Percentiles rank a stretch among this genome's conserved stretches.
These are phyloP conservation scores for Gila robusta DNA, from an alignment of 2,797 vertebrate species.

Conservation along the genomic window DNA sequence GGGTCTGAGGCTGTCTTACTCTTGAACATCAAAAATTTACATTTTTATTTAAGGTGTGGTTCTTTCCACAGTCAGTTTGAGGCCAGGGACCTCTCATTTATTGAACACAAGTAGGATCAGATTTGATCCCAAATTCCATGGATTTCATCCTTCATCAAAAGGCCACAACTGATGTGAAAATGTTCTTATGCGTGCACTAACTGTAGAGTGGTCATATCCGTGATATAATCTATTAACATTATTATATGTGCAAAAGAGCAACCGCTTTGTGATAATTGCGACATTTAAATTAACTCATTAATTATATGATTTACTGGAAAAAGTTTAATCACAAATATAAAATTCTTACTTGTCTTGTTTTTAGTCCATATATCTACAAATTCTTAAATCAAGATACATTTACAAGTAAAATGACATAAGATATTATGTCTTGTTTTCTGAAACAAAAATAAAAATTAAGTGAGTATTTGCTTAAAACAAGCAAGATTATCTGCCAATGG, in stretches of 20 bases:
- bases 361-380: no score
- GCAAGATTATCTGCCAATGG: no score
- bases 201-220: not conserved
- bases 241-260: not conserved
- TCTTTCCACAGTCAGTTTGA: not conserved
- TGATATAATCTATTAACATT: not conserved
- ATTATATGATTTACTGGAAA: not conserved
- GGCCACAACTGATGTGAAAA: slow-evolving; percentile 1
- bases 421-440: no score
- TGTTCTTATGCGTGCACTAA: not conserved
- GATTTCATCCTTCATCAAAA: not conserved
- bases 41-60: not conserved
- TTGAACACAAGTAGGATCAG: not conserved
- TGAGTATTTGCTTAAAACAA: no score
- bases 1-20: slow-evolving; percentile 22
- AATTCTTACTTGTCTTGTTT: no score
- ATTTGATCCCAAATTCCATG: not conserved
- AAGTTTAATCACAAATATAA: no score
- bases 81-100: not conserved
- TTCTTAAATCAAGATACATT: no score
- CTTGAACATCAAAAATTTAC: slow-evolving; percentile 1
- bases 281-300: not conserved
- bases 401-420: no score
- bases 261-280: not conserved
- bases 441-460: no score